Evolutionary conservation across 2,113 vertebrate species (phyloP), one percentile per base, ranked within the genome.

Genomic region (Neodontobutis hainanensis): DNA sequence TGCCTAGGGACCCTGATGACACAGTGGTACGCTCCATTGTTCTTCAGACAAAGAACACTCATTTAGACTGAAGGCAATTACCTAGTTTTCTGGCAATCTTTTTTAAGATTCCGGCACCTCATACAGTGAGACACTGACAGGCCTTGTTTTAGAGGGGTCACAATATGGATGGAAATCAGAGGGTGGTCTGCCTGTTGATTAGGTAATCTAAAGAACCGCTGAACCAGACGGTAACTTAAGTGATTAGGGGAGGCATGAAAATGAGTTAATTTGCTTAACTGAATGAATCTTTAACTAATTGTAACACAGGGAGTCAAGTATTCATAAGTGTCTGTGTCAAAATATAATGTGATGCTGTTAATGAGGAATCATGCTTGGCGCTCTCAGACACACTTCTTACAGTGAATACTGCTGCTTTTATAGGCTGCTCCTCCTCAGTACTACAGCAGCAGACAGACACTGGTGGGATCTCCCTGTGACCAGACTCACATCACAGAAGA

Each of bases 401-500:
- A 27, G 8, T 61, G 0, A 4, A 47, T 44, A 51, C 19, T 34
- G n/a, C 44, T 77, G 49, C 47, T 83, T 16, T 80, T 58, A 44
- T 82, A 94, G 94, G 89, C 90, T 4, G 57, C 65, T 0, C 90
- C 89, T 40, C 87, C 90, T 0, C 92, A 92, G 63, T 93, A 92
- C 84, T 92, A 94, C 89, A 93, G 89, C 88, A 95, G 93, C 84
- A 85, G 90, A 67, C 94, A 95, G 86, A 89, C 88, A 0, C 89
- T 95, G 75, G 91, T 92, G 66, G 86, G 90, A 11, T 60, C 84
- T 5, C 67, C 88, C n/a, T 90, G 68, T 76, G 89, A 90, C 35
- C 83, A 82, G 59, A 78, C 68, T 8, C 79, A 77, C 11, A 59
- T 75, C 50, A 40, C 57, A 10, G 76, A 79, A 15, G 83, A 89